phyloP scores from a whole-genome alignment of 2,797 vertebrate species.

The Leuciscus waleckii region DNA sequence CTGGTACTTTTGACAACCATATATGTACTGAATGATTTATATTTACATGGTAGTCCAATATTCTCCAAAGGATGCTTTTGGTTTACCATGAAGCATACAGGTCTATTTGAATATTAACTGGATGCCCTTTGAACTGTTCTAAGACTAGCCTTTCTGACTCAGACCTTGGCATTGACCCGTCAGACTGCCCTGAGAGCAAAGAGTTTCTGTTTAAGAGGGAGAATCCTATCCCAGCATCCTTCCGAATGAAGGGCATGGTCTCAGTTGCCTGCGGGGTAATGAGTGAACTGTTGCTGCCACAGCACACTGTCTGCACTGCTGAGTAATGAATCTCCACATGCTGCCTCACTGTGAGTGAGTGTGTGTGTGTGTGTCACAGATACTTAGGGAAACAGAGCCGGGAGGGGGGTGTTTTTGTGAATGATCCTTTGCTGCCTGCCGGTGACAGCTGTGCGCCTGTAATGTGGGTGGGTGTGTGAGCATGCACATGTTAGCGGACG shows the following conservation, averaged over 20 bases:
- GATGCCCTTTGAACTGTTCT: conserved; percentile 3
- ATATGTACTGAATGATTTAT: background rate
- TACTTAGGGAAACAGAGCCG: conserved; percentile 70
- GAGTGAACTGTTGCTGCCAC: conserved; percentile 43
- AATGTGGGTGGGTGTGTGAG: conserved; percentile 68
- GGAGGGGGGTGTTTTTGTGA: conserved; percentile 75
- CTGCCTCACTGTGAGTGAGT: conserved; percentile 69
- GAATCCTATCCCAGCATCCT: conserved; percentile 12
- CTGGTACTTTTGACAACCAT: background rate
- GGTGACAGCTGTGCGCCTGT: conserved; percentile 78
- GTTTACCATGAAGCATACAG: background rate
- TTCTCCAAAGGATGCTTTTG: background rate
- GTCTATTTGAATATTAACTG: background rate
- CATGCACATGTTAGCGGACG: conserved; percentile 49
- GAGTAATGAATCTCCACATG: conserved; percentile 82
- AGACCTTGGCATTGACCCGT: conserved; percentile 9
- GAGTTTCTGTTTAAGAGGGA: conserved; percentile 6
- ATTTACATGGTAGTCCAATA: background rate
- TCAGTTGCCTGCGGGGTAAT: conserved; percentile 25
- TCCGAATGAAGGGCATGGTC: conserved; percentile 26
- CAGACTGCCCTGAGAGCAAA: background rate
- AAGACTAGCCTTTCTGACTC: background rate
- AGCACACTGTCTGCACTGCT: conserved; percentile 71
- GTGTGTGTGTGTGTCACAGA: conserved; percentile 77
- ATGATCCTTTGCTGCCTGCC: conserved; percentile 77